A percentile compares a stretch with the other conserved stretches of the same genome.
Conservation (phyloP, 1,140 invertebrate species). For the Cecropterus lyciades region DNA sequence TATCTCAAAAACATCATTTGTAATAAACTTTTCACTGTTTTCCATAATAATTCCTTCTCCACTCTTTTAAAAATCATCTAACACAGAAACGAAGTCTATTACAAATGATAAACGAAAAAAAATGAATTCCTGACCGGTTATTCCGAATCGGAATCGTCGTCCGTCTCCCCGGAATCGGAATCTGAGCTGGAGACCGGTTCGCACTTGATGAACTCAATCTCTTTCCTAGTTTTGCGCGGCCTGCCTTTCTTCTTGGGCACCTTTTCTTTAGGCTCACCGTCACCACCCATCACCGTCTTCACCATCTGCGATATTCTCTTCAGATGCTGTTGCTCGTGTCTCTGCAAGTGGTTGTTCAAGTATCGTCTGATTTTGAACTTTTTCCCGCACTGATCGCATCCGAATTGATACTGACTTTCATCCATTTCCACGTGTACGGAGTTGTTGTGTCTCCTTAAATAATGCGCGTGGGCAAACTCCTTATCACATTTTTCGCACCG, state of each 20-base stretch:
- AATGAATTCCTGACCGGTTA: conserved; percentile 5
- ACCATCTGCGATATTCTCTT: conserved; percentile 77
- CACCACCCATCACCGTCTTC: conserved; percentile 68
- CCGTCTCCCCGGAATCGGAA: conserved; percentile 10
- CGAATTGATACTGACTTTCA: conserved; percentile 66
- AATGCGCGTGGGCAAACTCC: conserved; percentile 74
- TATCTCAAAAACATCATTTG: neutral
- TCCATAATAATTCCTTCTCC: too few relatives aligned
- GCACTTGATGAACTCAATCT: conserved; percentile 78
- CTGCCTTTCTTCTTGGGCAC: conserved; percentile 52
- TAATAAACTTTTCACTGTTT: neutral
- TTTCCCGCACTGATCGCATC: conserved; percentile 72
- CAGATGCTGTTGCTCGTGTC: conserved; percentile 76
- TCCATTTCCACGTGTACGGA: conserved; percentile 71
- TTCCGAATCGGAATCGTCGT: conserved; percentile 45
- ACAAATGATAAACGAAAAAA: neutral
- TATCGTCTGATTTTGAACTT: conserved; percentile 75
- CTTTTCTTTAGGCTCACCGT: conserved; percentile 39
- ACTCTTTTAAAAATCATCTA: neutral
- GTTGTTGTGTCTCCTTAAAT: conserved; percentile 67
- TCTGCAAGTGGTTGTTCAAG: conserved; percentile 69
- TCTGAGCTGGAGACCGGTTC: conserved; percentile 61
- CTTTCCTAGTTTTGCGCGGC: conserved; percentile 52
- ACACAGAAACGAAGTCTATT: neutral
- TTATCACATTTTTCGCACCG: conserved; percentile 75